Base-by-base conservation (phyloP, 2,113 vertebrate genomes). In the Zeus faber region DNA sequence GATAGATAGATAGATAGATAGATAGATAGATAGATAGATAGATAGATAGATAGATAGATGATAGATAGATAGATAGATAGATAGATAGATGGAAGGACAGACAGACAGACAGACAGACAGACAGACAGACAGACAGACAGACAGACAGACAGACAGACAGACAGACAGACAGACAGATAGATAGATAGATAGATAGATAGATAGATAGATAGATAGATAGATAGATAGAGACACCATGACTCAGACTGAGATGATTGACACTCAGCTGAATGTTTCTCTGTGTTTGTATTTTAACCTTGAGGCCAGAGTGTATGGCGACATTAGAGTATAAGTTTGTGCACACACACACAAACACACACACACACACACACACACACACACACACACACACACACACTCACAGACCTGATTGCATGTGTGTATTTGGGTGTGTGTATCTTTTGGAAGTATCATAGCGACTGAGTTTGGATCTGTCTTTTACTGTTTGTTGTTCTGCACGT, bases 91-190 rank as follows among this genome's bases (percentile, higher is more conserved):
- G 16, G 67, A 45, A 35, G 63, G 59, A 62, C 8, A 51, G 17
- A 51, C 6, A 14, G 29, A 35, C n/a, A 35, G 11, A 20, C 17
- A 51, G 49, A 21, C 13, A 2, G 17, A 10, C 4, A 7, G 21
- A 24, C 14, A 23, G 22, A 46, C 17, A 43, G 5, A 20, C 7
- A n/a, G n/a, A n/a, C n/a, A n/a, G n/a, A n/a, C n/a, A n/a, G n/a
- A n/a, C n/a, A n/a, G n/a, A n/a, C n/a, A n/a, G 23, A 49, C 4
- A 27, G 23, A 26, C 23, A 27, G 67, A 45, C 41, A 67, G 59
- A 62, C 8, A 51, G 17, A 51, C 6, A 14, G 29, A 35, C n/a
- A 35, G 11, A 20, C 17, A 51, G 49, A 21, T 21, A 2, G 17
- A 10, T 9, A 7, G 21, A 24, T 23, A 23, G 22, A 46, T 16